Evolutionary conservation across 2,797 vertebrate genomes (phyloP).

Genomic region (Carcharodon carcharias): DNA sequence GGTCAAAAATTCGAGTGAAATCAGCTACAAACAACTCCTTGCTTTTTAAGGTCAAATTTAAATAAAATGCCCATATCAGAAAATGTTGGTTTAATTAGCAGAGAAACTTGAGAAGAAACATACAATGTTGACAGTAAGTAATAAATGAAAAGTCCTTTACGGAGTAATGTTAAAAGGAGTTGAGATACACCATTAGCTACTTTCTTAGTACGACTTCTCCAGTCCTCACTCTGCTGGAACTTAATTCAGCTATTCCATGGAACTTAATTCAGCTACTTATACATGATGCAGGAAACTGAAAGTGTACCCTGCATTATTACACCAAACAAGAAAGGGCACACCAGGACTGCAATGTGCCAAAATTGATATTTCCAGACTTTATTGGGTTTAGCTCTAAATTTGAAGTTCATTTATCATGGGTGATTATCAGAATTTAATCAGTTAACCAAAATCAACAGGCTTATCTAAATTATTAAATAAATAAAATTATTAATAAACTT

Average conservation of each 20-base stretch:
- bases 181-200: neutral
- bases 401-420: neutral
- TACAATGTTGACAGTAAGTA: neutral
- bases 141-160: neutral
- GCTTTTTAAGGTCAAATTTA: neutral
- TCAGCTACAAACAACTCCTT: neutral
- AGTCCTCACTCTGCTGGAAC: neutral
- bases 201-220: neutral
- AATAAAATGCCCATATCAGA: neutral
- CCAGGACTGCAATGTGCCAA: neutral
- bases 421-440: neutral
- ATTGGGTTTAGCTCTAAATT: neutral
- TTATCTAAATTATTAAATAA: neutral
- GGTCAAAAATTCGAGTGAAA: neutral
- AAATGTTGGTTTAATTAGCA: conserved; percentile 2
- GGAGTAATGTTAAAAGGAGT: neutral
- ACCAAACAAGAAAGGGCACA: neutral
- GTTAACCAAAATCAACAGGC: neutral
- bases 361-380: neutral
- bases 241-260: neutral
- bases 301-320: neutral
- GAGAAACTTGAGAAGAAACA: neutral
- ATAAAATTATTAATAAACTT: neutral
- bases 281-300: neutral
- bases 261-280: neutral